These are phyloP conservation scores for Imbricaverruca yamaguchii DNA, from an alignment of 2,888 invertebrate genomes.

Conservation along the genomic window DNA sequence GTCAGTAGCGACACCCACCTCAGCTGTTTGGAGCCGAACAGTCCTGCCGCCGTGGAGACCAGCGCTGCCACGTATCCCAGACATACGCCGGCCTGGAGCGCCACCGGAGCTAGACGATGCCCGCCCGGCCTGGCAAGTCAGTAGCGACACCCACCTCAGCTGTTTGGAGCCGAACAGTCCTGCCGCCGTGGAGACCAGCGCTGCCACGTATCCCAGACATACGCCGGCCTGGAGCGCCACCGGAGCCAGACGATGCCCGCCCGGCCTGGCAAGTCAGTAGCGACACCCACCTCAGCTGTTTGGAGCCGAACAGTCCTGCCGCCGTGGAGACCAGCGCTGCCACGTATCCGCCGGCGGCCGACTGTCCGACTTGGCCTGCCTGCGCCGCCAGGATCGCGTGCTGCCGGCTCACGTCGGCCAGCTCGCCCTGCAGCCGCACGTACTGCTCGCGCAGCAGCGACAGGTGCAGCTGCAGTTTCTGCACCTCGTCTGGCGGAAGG, in stretches of 20 bases:
- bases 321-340: constrained; percentile 1
- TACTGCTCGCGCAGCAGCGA: constrained; percentile 80
- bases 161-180: neutral
- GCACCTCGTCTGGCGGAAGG: constrained; percentile 39
- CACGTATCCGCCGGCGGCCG: constrained; percentile 5
- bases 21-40: neutral
- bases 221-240: no score
- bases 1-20: neutral
- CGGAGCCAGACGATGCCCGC: no score
- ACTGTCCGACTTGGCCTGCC: constrained; percentile 37
- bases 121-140: no score
- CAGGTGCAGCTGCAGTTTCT: constrained; percentile 68
- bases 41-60: neutral
- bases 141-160: neutral
- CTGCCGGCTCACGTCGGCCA: constrained; percentile 73
- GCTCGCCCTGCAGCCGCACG: constrained; percentile 73
- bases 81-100: no score
- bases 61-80: neutral
- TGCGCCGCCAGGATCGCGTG: constrained; percentile 69
- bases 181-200: neutral
- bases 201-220: no score
- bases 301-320: neutral
- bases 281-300: neutral
- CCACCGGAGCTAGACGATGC: no score
- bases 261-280: neutral